phyloP scores from a whole-genome alignment of 2,797 vertebrate species.

The Bovichtus variegatus region DNA sequence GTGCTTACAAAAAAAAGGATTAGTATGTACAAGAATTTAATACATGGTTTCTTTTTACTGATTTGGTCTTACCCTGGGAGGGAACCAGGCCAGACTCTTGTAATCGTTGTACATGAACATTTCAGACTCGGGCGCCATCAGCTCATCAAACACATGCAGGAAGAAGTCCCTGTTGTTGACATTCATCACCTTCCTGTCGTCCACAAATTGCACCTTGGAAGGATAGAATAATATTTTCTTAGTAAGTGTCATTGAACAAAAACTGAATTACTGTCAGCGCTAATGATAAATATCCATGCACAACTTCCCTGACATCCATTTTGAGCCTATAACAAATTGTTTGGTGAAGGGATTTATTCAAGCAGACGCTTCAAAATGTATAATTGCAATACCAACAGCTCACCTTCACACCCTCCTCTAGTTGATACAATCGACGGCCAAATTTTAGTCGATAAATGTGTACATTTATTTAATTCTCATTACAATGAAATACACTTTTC shows the following conservation, averaged over 20 bases:
- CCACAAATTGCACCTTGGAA: constrained; percentile 78
- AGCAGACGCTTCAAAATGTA: neutral
- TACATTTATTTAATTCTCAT: neutral
- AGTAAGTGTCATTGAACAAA: neutral
- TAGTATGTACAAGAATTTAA: neutral
- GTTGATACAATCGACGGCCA: neutral
- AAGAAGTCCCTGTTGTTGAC: constrained; percentile 94
- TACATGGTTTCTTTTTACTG: neutral
- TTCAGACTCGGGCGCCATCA: constrained; percentile 87
- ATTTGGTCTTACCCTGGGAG: constrained; percentile 85
- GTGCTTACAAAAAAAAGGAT: neutral
- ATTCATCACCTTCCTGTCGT: constrained; percentile 72
- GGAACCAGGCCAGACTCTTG: constrained; percentile 93
- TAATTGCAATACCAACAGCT: neutral
- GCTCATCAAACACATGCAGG: constrained; percentile 89
- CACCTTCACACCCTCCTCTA: neutral
- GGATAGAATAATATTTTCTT: neutral
- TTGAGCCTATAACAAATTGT: neutral
- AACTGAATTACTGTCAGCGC: constrained; percentile 2
- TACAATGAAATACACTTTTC: neutral
- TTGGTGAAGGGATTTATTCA: constrained; percentile 1
- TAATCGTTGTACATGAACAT: constrained; percentile 92
- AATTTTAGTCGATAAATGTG: neutral
- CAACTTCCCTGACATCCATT: neutral
- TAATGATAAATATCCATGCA: neutral